Conservation (phyloP, 2,888 invertebrate species). For the Eupithecia pulchellata region DNA sequence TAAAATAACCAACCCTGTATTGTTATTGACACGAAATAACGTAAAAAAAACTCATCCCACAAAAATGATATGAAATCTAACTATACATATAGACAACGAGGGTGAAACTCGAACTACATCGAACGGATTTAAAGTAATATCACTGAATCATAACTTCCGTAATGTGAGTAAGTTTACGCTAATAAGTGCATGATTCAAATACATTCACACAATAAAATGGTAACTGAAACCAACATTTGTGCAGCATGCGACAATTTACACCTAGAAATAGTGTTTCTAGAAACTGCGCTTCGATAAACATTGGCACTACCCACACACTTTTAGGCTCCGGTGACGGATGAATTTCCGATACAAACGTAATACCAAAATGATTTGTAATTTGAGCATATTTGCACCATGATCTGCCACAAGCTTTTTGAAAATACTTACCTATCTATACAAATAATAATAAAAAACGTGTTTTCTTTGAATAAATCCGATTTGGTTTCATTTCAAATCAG, state of each 20-base stretch:
- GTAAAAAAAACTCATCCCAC: conserved; percentile 21
- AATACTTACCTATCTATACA: too few species aligned
- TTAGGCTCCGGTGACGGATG: too few species aligned
- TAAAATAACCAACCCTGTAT: conserved; percentile 55
- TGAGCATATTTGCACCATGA: too few species aligned
- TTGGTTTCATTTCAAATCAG: too few species aligned
- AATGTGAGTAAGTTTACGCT: conserved; percentile 30
- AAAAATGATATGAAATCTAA: conserved; percentile 32
- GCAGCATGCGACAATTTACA: conserved; percentile 51
- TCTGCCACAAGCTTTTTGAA: too few species aligned
- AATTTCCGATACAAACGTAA: too few species aligned
- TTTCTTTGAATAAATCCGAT: too few species aligned
- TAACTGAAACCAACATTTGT: conserved; percentile 69
- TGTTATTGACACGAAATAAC: conserved; percentile 36
- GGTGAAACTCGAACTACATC: conserved; percentile 36
- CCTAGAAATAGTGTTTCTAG: conserved; percentile 17
- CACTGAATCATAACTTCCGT: conserved; percentile 58
- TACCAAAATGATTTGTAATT: too few species aligned
- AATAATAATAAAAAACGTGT: too few species aligned
- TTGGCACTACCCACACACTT: conserved; percentile 28
- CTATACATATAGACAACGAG: conserved; percentile 27
- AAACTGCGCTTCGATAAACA: conserved; percentile 19
- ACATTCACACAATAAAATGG: conserved; percentile 64
- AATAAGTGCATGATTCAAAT: conserved; percentile 55
- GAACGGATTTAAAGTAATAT: conserved; percentile 65